Evolutionary conservation across 2,797 vertebrate genomes (phyloP), one percentile per base, ranked within the genome.

Genomic region (Brotula barbata): DNA sequence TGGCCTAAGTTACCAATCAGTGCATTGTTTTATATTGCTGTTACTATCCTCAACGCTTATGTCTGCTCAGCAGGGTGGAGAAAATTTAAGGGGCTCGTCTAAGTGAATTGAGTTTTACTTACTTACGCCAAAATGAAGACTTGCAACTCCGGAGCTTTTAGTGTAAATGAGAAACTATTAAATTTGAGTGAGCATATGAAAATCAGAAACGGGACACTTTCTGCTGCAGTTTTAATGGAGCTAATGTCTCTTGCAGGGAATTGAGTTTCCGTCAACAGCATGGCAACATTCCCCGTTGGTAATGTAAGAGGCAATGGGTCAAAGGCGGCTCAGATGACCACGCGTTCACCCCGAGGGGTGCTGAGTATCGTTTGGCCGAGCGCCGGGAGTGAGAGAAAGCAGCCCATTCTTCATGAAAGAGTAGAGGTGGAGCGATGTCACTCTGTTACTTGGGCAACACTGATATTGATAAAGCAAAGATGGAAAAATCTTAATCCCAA

Each of bases 301-400:
- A 23, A 49, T 57, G 69, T 44, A 55, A 49, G 51, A 61, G 54
- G 66, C 80, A 82, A 66, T 50, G 64, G 79, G 79, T 74, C 59
- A 44, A 52, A 23, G 49, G 42, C 47, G 57, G 75, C 63, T 81
- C 73, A 67, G 57, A 75, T 67, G 56, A 66, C 61, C 25, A 1
- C n/a, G 43, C 61, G 51, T 36, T 47, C 62, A 22, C 68, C 76
- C 70, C 40, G 21, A 62, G 68, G 83, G 58, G 22, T 48, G 23
- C 57, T 42, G 70, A 72, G 71, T 50, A 50, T 58, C 25, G 51
- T 51, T 59, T 39, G 39, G 25, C 15, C 52, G 11, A 61, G 37
- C 68, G 31, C 40, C 50, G 37, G 5, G 40, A 42, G 46, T 12
- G n/a, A 58, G 39, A 73, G 44, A 62, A 52, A n/a, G 46, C 44